A percentile compares a stretch with the other conserved stretches of the same genome.
Conservation (phyloP, 1,140 invertebrate species). For the Lepidostoma basale region DNA sequence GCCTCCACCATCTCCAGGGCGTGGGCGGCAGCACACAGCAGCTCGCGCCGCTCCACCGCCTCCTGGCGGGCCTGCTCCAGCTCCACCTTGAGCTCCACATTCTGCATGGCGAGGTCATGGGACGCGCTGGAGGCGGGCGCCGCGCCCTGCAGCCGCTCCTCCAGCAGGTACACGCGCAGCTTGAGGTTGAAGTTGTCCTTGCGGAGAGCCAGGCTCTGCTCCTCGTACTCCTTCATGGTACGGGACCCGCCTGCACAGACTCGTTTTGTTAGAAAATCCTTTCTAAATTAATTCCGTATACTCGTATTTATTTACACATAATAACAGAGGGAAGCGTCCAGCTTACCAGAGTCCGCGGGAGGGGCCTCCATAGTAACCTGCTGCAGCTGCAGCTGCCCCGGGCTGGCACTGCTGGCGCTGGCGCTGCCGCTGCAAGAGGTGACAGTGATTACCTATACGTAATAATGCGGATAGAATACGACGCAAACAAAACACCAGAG, state of each 20-base stretch:
- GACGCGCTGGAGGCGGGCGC: constrained; percentile 15
- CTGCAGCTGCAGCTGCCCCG: constrained; percentile 58
- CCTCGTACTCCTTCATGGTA: constrained; percentile 90
- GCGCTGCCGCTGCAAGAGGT: constrained; percentile 48
- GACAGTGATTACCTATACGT: no score
- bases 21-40: constrained; percentile 81
- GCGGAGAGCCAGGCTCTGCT: constrained; percentile 78
- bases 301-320: no score
- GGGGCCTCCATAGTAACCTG: constrained; percentile 60
- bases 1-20: constrained; percentile 75
- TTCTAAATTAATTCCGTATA: no score
- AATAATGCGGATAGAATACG: no score
- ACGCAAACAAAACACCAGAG: neutral
- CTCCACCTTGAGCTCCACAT: constrained; percentile 81
- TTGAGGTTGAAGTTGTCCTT: constrained; percentile 95
- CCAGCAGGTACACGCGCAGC: constrained; percentile 86
- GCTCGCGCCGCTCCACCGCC: constrained; percentile 79
- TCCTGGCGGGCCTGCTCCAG: constrained; percentile 80
- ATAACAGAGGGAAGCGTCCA: no score
- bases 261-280: no score
- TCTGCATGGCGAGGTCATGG: constrained; percentile 62
- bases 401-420: constrained; percentile 59
- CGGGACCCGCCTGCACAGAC: constrained; percentile 65
- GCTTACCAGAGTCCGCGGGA: constrained; percentile 33
- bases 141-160: constrained; percentile 74